Conservation (phyloP, 2,113 vertebrate species). For the Picathartes gymnocephalus region DNA sequence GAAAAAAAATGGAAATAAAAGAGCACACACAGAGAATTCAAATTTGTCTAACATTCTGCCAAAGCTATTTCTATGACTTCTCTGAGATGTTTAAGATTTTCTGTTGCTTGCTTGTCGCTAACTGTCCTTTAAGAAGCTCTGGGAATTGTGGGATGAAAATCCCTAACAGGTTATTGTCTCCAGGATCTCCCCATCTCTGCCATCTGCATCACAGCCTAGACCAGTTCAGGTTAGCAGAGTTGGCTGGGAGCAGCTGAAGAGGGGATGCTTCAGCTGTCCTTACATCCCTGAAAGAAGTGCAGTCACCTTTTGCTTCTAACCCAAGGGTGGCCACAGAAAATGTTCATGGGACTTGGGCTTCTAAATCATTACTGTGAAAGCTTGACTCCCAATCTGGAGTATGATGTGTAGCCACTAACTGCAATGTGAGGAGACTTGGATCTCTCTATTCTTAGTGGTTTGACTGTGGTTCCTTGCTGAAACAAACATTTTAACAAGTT, state of each 20-base stretch:
- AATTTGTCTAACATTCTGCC: neutral
- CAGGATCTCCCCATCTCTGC: neutral
- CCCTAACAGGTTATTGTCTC: neutral
- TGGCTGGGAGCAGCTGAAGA: neutral
- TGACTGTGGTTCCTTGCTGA: neutral
- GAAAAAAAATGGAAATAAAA: neutral
- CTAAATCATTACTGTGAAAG: neutral
- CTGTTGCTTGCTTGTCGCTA: neutral
- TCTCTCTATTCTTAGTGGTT: neutral
- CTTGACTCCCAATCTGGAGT: neutral
- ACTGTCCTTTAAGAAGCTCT: neutral
- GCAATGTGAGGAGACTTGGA: neutral
- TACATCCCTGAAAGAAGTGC: neutral
- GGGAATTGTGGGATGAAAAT: neutral
- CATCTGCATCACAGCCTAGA: neutral
- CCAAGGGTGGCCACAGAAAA: neutral
- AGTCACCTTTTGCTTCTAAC: neutral
- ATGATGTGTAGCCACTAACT: neutral
- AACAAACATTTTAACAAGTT: neutral
- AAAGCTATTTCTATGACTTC: neutral
- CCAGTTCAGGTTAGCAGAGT: accelerated
- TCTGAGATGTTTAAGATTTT: neutral
- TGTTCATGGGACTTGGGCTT: neutral
- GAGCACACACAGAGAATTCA: neutral
- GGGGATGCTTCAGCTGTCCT: neutral